Conservation (phyloP, 2,797 vertebrate species). For the Protonibea diacanthus region DNA sequence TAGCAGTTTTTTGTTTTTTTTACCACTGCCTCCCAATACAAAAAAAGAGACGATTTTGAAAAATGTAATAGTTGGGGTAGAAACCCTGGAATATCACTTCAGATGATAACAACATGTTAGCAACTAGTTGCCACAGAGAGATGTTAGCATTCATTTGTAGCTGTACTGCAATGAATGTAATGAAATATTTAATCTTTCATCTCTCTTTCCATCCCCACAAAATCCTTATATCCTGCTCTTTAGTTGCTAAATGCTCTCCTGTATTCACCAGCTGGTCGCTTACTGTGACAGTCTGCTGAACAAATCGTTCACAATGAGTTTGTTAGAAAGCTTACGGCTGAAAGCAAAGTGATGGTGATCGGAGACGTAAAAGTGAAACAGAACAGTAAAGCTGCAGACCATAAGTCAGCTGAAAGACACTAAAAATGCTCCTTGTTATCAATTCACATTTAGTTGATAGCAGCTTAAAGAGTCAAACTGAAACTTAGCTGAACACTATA, state of each 20-base stretch:
- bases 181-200: not conserved
- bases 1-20: too few species aligned
- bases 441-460: too few species aligned
- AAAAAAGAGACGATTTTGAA: too few species aligned
- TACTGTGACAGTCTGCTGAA: not conserved
- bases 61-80: too few species aligned
- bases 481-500: too few species aligned
- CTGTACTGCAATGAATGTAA: not conserved
- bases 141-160: not conserved
- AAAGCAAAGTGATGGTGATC: not conserved
- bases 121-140: too few species aligned
- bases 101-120: too few species aligned
- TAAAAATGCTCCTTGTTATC: not conserved
- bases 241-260: not conserved
- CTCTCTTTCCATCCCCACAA: too few species aligned
- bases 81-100: too few species aligned
- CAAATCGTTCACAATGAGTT: not conserved
- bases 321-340: not conserved
- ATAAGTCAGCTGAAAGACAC: not conserved
- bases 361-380: not conserved
- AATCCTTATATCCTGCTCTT: not conserved
- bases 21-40: too few species aligned
- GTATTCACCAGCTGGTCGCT: not conserved
- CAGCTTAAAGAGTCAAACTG: not conserved
- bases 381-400: not conserved